Evolutionary conservation across 2,888 invertebrate species (phyloP), one percentile per base, ranked within the genome.

Genomic region (Rhagium mordax): DNA sequence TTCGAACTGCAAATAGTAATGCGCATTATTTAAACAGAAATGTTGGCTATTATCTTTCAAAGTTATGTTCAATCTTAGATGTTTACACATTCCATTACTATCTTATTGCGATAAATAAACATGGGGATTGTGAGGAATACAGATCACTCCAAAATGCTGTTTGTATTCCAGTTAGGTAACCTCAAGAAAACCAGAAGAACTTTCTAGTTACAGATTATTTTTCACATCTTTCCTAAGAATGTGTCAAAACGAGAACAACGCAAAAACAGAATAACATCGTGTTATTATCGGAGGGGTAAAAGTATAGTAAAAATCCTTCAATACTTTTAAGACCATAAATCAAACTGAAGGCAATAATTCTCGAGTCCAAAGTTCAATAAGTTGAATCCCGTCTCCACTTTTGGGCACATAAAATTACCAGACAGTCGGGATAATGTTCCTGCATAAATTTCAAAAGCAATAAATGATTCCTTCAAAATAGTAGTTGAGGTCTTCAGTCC

Each of bases 1-100:
- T 62, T 62, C 27, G 15, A 15, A 47, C 2, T 62, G 61, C 48
- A 48, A 62, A 62, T 47, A 62, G 2, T 21, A 21, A 33, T 55
- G 55, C 55, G 55, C 55, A 55, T 55, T 55, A 55, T 55, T 55
- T 55, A 55, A 55, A 55, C 55, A 55, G 8, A 55, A 51, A 55
- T 41, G 41, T n/a, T 41, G 41, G 16, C 51, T 20, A 20, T 51
- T 51, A 51, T 51, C 41, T 41, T 41, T 41, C 4, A 51, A 57
- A 27, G 15, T 57, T 10, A 33, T 59, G 8, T 15, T 18, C 29
- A 16, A 33, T 33, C 33, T 57, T 24, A n/a, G 15, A 59, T 59
- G 24, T 59, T 33, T 59, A 59, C 59, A 29, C 59, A 59, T 59
- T 33, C 29, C 59, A 3, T 29, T 29, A 6, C 33, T 59, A 59